phyloP scores from a whole-genome alignment of 1,140 invertebrate species.

The Diachasmimorpha longicaudata region DNA sequence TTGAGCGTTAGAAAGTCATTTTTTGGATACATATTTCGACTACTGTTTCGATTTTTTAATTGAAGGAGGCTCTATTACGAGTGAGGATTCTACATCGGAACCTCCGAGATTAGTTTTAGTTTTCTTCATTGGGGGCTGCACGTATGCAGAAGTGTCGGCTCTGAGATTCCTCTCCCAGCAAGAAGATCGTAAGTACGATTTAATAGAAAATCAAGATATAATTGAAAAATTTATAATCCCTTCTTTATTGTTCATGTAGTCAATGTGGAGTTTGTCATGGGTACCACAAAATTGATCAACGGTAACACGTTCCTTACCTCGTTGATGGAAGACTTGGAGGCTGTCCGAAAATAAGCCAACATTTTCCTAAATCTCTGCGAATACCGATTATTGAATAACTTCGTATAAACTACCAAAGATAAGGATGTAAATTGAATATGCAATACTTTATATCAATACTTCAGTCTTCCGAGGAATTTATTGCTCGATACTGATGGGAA shows the following conservation, averaged over 20 bases:
- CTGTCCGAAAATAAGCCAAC: neutral
- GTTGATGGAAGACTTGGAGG: constrained; percentile 67
- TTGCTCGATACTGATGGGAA: neutral
- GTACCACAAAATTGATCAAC: constrained; percentile 93
- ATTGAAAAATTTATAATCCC: neutral
- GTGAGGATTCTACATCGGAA: constrained; percentile 72
- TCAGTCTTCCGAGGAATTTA: neutral
- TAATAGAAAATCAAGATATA: too few relatives aligned
- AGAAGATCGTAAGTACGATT: constrained; percentile 83
- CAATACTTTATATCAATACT: neutral
- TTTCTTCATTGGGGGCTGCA: constrained; percentile 96
- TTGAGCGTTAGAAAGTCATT: neutral
- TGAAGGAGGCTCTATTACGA: constrained; percentile 66
- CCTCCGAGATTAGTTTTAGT: constrained; percentile 84
- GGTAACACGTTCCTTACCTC: constrained; percentile 84
- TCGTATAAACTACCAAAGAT: constrained; percentile 43
- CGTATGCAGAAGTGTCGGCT: constrained; percentile 94
- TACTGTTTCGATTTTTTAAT: neutral
- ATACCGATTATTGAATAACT: constrained; percentile 5
- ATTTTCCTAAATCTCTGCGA: neutral
- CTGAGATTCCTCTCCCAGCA: constrained; percentile 89
- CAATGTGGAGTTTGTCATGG: constrained; percentile 90
- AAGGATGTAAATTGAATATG: neutral
- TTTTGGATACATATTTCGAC: too few relatives aligned
- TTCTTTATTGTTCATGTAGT: constrained; percentile 63